These are phyloP conservation scores for Bimastos eiseni DNA, from an alignment of 2,888 invertebrate genomes.

Conservation along the genomic window DNA sequence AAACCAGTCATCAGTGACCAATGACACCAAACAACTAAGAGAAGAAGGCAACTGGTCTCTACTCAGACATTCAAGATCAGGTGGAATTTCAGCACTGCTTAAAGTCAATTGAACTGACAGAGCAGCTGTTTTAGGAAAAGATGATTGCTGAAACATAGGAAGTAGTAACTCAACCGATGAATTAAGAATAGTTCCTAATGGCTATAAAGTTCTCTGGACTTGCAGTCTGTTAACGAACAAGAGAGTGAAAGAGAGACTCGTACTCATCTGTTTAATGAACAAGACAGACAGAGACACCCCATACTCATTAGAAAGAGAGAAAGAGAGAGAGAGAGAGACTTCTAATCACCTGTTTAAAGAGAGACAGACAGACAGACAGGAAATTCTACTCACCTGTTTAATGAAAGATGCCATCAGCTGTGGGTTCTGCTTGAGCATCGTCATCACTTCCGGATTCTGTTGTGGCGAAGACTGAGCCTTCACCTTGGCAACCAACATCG, in stretches of 20 bases:
- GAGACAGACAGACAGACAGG: too few species aligned
- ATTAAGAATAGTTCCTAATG: background rate
- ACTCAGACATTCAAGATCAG: too few species aligned
- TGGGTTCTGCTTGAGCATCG: conserved; percentile 29
- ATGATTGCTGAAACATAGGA: background rate
- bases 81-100: background rate
- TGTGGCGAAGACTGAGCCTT: conserved; percentile 18
- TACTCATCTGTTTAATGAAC: too few species aligned
- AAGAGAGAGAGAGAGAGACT: too few species aligned
- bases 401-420: conserved; percentile 32
- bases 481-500: conserved; percentile 33
- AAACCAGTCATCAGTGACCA: background rate
- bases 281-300: too few species aligned
- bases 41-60: too few species aligned
- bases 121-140: too few species aligned
- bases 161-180: background rate
- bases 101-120: background rate
- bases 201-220: background rate
- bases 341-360: too few species aligned
- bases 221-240: too few species aligned
- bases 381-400: conserved; percentile 25
- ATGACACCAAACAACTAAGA: background rate
- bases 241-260: too few species aligned
- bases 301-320: too few species aligned
- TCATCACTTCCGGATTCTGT: conserved; percentile 30